A percentile compares a stretch with the other conserved stretches of the same genome.
phyloP scores from a whole-genome alignment of 2,888 invertebrate species.

The Dasypolia templi region DNA sequence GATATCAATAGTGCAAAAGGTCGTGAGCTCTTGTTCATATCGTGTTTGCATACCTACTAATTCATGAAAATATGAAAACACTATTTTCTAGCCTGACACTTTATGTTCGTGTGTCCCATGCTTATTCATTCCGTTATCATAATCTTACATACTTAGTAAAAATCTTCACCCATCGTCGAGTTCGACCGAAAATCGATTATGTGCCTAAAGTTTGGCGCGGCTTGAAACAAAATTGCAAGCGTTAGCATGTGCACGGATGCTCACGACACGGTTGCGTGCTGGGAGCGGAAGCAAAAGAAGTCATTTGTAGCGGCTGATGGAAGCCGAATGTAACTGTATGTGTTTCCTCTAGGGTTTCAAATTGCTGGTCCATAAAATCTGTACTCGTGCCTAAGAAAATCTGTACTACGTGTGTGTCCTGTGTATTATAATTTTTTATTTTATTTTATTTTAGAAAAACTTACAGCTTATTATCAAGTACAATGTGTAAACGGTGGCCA shows the following conservation, averaged over 20 bases:
- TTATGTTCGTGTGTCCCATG: background rate
- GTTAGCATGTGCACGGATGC: conserved; percentile 53
- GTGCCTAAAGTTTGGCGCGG: conserved; percentile 31
- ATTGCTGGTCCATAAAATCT: background rate
- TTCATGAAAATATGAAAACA: background rate
- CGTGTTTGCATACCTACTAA: background rate
- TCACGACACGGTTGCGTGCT: conserved; percentile 43
- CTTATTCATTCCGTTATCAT: background rate
- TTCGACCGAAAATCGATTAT: conserved; percentile 52
- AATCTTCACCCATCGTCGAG: conserved; percentile 11
- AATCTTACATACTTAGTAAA: background rate
- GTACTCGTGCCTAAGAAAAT: background rate
- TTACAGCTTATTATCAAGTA: too few species aligned
- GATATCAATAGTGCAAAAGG: background rate
- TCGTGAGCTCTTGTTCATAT: too few species aligned
- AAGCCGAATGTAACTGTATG: conserved; percentile 9
- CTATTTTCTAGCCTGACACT: background rate
- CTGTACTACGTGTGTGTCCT: too few species aligned
- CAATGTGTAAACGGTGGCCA: too few species aligned
- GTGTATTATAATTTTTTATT: too few species aligned
- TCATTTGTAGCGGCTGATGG: conserved; percentile 42
- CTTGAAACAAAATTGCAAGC: conserved; percentile 53
- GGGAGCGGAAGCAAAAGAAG: conserved; percentile 45
- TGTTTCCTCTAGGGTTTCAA: background rate
- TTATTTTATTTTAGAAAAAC: too few species aligned